Conservation (phyloP, 2,797 vertebrate species). For the Balearica regulorum region DNA sequence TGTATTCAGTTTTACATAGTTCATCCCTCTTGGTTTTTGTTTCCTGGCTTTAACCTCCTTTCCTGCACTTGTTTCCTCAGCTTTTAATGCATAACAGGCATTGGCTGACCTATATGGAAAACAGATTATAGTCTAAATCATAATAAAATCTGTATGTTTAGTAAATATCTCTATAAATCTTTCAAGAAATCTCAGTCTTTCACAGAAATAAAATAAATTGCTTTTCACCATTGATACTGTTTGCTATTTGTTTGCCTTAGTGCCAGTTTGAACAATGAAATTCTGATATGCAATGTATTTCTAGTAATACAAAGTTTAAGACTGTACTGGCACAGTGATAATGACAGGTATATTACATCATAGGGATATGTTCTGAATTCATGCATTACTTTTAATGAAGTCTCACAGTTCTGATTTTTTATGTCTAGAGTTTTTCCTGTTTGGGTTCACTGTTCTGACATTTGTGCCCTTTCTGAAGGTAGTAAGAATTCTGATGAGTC, state of each 20-base stretch:
- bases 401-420: neutral
- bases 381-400: neutral
- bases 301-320: neutral
- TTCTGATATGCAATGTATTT: neutral
- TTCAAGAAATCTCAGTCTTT: neutral
- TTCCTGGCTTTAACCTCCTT: slow-evolving; percentile 42
- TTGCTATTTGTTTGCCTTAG: neutral
- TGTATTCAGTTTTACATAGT: neutral
- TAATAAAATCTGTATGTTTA: neutral
- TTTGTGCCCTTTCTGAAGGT: neutral
- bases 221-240: neutral
- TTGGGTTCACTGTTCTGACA: neutral
- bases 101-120: slow-evolving; percentile 18
- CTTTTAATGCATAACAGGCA: neutral
- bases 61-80: slow-evolving; percentile 43
- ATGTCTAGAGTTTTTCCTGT: neutral
- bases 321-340: neutral
- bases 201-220: neutral
- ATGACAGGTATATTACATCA: neutral
- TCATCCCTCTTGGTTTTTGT: neutral
- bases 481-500: neutral
- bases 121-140: neutral
- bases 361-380: neutral
- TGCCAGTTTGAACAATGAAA: neutral
- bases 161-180: neutral